Percentiles rank a stretch among this genome's conserved stretches.
Conservation (phyloP, 2,113 vertebrate genomes). For the Hucho hucho region DNA sequence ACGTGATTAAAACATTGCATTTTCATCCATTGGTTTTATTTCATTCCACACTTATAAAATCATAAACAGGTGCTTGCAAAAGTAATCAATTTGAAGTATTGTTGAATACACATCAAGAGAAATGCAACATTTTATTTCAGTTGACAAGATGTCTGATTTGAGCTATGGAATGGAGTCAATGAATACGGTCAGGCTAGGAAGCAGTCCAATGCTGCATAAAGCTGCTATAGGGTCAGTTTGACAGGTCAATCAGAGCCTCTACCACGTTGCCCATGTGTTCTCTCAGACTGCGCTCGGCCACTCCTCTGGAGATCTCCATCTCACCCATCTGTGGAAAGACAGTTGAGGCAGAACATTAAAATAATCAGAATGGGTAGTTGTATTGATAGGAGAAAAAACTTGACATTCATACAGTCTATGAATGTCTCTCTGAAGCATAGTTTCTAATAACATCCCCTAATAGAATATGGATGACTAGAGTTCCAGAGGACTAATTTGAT, state of each 20-base stretch:
- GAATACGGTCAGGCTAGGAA: background rate
- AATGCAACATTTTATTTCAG: background rate
- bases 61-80: background rate
- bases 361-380: background rate
- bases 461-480: background rate
- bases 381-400: no score
- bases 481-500: background rate
- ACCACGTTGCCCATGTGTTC: slow-evolving; percentile 98
- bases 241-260: slow-evolving; percentile 90
- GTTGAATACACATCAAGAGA: background rate
- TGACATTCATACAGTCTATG: no score
- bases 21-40: background rate
- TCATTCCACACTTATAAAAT: background rate
- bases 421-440: no score
- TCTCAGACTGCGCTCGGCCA: slow-evolving; percentile 90
- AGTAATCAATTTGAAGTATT: no score
- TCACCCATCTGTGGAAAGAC: slow-evolving; percentile 84
- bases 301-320: slow-evolving; percentile 89
- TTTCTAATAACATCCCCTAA: no score
- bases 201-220: slow-evolving; percentile 31
- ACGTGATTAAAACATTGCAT: background rate
- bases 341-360: background rate
- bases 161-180: slow-evolving; percentile 17
- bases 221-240: slow-evolving; percentile 73
- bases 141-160: slow-evolving; percentile 3